phyloP scores from a whole-genome alignment of 1,140 invertebrate genomes.

The Pseudachorutes palmiensis region DNA sequence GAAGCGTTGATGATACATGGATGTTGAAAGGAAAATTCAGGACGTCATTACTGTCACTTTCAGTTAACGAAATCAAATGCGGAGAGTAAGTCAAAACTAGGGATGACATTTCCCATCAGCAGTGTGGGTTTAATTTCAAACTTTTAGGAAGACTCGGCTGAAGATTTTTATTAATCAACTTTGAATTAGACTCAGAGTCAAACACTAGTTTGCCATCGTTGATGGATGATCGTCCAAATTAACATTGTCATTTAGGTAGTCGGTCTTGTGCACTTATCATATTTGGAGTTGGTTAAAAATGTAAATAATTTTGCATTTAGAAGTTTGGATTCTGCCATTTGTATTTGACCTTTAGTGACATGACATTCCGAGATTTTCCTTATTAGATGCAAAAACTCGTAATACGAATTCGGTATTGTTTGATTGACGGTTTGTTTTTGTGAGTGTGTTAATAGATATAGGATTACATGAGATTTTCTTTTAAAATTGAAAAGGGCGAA shows the following conservation, averaged over 20 bases:
- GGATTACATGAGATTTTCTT: not conserved
- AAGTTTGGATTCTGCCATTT: not conserved
- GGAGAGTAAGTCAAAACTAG: not conserved
- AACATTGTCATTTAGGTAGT: not conserved
- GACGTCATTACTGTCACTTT: not conserved
- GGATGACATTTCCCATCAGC: not conserved
- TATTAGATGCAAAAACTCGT: not conserved
- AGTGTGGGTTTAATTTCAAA: not conserved
- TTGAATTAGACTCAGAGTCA: no score
- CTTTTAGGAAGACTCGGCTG: no score
- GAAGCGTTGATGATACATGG: slow-evolving; percentile 9
- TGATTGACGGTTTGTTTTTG: no score
- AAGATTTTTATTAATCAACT: no score
- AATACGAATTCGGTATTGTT: not conserved
- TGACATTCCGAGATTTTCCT: not conserved
- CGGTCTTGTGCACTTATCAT: not conserved
- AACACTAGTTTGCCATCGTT: no score
- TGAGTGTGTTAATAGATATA: no score
- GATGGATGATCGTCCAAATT: no score
- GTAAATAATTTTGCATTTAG: not conserved
- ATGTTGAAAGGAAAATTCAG: not conserved
- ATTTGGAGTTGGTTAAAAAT: not conserved
- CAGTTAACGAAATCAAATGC: not conserved
- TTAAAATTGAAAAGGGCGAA: not conserved
- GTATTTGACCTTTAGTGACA: not conserved